Evolutionary conservation across 2,797 vertebrate genomes (phyloP), one percentile per base, ranked within the genome.

Genomic region (Dicrostonyx torquatus): DNA sequence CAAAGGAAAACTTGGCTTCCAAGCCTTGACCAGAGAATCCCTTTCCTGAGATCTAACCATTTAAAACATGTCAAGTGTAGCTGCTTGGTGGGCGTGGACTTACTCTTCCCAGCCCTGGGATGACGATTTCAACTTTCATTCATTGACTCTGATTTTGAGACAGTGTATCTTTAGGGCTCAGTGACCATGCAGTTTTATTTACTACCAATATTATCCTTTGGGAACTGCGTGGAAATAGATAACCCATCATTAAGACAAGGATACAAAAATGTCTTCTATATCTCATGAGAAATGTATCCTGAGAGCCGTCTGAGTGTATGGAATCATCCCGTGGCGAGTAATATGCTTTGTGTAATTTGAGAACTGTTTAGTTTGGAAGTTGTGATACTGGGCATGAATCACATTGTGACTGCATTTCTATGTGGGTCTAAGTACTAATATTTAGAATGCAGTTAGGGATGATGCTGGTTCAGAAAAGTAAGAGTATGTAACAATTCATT

Each of bases 261-360:
- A 15, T 68, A 14, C 84, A 62, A 91, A 78, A 79, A 58, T 5
- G 1, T 89, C 78, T 94, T 95, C 26, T 76, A n/a, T 45, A 20
- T 90, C 26, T 87, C 45, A n/a, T 55, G 22, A 64, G 73, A 90
- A 93, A 95, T 89, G 50, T 84, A 88, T 88, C 45, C 48, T 94
- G 62, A 72, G 55, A 13, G 20, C 34, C 70, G 18, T 75, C 43
- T n/a, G 29, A n/a, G 15, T 48, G 66, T 70, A 70, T 40, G 58
- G 84, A 85, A 82, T 90, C 48, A 20, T 95, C 70, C 62, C 45
- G 18, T 68, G 11, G 58, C 60, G 4, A 82, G 50, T 5, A 85
- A 64, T 62, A 26, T n/a, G 15, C 64, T 72, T 34, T 37, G 12
- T 84, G n/a, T 90, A 55, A 90, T 84, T 84, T 95, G 22, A 6